These are phyloP conservation scores for Laticauda colubrina DNA, from an alignment of 2,113 vertebrate species.

Conservation along the genomic window DNA sequence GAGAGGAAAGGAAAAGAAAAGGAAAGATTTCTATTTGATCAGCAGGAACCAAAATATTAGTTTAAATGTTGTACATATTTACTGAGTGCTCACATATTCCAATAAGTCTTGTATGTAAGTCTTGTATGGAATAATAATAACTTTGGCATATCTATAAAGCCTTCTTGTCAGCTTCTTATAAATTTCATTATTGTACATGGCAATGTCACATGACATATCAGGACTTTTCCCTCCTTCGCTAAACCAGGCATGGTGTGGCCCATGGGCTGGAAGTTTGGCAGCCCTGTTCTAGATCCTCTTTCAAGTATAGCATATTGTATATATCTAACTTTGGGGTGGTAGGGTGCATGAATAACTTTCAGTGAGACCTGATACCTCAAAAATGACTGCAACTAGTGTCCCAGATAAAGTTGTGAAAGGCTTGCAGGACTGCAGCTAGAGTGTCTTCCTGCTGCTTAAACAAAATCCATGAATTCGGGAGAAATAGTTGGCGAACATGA, in stretches of 20 bases:
- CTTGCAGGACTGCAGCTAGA: neutral
- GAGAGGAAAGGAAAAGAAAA: too few species aligned
- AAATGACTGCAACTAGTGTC: neutral
- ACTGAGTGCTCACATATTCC: neutral
- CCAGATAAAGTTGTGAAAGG: neutral
- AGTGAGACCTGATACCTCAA: neutral
- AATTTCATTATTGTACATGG: neutral
- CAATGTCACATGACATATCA: too few species aligned
- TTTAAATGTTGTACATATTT: slow-evolving; percentile 11
- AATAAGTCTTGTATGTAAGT: slow-evolving; percentile 6
- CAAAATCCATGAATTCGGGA: neutral
- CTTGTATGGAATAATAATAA: neutral
- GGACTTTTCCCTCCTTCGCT: too few species aligned
- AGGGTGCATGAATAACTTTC: neutral
- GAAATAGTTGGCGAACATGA: neutral
- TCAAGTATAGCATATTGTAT: neutral
- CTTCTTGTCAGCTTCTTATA: neutral
- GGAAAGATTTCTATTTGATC: neutral
- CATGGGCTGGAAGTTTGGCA: too few species aligned
- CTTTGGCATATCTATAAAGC: neutral
- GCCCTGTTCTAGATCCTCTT: neutral
- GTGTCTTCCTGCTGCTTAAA: neutral
- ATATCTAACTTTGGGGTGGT: neutral
- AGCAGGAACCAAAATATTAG: neutral
- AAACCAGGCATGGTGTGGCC: too few species aligned